phyloP scores from a whole-genome alignment of 2,888 invertebrate genomes.

The Campopleginae sp. region DNA sequence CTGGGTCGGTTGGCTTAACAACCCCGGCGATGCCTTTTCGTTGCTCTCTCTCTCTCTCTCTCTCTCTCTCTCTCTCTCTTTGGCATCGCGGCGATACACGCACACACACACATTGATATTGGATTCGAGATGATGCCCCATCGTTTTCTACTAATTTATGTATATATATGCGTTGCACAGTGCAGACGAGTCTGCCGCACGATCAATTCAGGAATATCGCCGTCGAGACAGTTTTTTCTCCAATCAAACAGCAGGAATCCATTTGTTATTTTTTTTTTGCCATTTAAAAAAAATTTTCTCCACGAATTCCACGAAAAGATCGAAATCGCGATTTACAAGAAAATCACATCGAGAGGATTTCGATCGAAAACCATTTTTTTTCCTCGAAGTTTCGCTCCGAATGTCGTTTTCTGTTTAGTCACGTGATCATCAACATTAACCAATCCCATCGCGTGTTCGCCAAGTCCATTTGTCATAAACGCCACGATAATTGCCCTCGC shows the following conservation, averaged over 20 bases:
- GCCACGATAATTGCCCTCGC: neutral
- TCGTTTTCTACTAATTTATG: slow-evolving; percentile 46
- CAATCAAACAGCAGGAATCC: slow-evolving; percentile 6
- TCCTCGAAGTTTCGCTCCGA: neutral
- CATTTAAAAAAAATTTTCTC: too few species aligned
- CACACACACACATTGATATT: slow-evolving; percentile 20
- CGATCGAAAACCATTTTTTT: neutral
- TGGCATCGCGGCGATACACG: slow-evolving; percentile 13
- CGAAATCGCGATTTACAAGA: neutral
- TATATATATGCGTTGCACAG: slow-evolving; percentile 41
- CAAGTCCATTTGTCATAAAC: neutral
- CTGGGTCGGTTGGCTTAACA: slow-evolving; percentile 66
- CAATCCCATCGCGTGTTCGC: neutral
- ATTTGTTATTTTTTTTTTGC: neutral
- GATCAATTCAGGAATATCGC: slow-evolving; percentile 34
- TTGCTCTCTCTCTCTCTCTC: slow-evolving; percentile 38
- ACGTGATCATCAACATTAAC: neutral
- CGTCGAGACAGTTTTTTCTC: slow-evolving; percentile 30
- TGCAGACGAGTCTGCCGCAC: slow-evolving; percentile 15
- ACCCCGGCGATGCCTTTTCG: slow-evolving; percentile 61
- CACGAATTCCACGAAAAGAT: neutral
- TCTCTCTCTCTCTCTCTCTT: too few species aligned
- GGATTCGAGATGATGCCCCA: slow-evolving; percentile 31
- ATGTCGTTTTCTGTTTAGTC: neutral
- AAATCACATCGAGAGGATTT: neutral